A percentile compares a stretch with the other conserved stretches of the same genome.
Conservation (phyloP, 2,113 vertebrate species). For the Caretta caretta region DNA sequence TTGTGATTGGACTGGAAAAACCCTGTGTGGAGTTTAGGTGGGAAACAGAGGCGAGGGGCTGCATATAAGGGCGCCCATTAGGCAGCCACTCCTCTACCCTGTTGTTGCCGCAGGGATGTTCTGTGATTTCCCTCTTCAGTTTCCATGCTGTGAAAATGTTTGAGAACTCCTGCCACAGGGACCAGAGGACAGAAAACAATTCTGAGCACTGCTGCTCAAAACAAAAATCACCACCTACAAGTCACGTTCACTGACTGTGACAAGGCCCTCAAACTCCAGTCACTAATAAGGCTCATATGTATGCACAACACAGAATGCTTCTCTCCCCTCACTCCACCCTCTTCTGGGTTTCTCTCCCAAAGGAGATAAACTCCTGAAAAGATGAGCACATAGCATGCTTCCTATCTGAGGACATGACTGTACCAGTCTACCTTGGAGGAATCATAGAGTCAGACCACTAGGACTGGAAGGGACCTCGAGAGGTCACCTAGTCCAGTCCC, state of each 20-base stretch:
- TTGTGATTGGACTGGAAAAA: too few relatives aligned
- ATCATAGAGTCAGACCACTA: neutral
- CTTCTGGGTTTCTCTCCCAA: slow-evolving; percentile 49
- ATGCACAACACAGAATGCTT: neutral
- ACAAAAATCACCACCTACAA: neutral
- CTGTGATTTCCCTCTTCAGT: neutral
- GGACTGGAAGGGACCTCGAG: too few relatives aligned
- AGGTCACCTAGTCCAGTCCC: neutral
- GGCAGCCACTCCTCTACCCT: too few relatives aligned
- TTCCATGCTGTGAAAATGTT: neutral
- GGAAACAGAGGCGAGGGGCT: too few relatives aligned
- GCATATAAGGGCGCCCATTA: too few relatives aligned
- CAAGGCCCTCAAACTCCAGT: slow-evolving; percentile 46
- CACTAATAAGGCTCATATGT: slow-evolving; percentile 36
- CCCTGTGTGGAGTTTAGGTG: too few relatives aligned
- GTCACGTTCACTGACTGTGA: slow-evolving; percentile 41
- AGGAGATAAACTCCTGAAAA: slow-evolving; percentile 70
- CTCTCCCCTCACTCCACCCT: neutral
- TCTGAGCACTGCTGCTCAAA: slow-evolving; percentile 44
- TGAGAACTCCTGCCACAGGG: too few relatives aligned
- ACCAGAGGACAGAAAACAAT: neutral
- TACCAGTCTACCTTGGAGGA: slow-evolving; percentile 31
- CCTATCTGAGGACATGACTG: slow-evolving; percentile 26
- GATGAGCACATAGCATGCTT: slow-evolving; percentile 64
- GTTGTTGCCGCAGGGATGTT: too few relatives aligned